phyloP scores from a whole-genome alignment of 2,797 vertebrate genomes.

The Mormyrops attenuatus region DNA sequence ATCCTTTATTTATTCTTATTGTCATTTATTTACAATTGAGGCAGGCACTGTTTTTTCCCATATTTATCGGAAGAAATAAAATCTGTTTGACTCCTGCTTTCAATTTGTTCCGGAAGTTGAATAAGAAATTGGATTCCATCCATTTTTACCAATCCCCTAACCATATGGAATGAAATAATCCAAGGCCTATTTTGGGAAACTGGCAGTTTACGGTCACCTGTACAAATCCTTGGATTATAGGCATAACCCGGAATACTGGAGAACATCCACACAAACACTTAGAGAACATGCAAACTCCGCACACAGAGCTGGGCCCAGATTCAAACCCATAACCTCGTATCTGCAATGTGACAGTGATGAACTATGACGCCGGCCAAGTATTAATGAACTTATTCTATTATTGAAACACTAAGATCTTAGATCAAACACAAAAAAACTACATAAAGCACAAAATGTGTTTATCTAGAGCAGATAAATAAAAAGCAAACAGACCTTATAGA shows the following conservation, averaged over 20 bases:
- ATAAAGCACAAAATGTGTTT: background rate
- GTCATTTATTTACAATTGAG: background rate
- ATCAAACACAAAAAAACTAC: background rate
- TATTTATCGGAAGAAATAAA: background rate
- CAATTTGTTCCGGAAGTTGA: background rate
- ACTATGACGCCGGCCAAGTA: background rate
- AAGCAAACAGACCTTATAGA: background rate
- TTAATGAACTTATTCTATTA: background rate
- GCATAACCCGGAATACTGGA: background rate
- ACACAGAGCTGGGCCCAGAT: background rate
- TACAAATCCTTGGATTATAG: conserved; percentile 1
- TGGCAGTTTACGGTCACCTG: background rate
- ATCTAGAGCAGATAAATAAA: background rate
- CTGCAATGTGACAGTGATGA: background rate
- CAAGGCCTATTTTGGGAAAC: background rate
- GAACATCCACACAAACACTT: conserved; percentile 9
- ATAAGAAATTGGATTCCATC: background rate
- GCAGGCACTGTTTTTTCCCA: background rate
- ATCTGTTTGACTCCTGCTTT: background rate
- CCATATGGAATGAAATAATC: conserved; percentile 7
- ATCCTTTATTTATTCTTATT: background rate
- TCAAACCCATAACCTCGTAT: background rate
- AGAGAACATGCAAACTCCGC: background rate
- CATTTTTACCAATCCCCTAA: background rate
- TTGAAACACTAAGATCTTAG: background rate